A percentile compares a stretch with the other conserved stretches of the same genome.
phyloP scores from a whole-genome alignment of 2,888 invertebrate species.

The Aquatica leii region DNA sequence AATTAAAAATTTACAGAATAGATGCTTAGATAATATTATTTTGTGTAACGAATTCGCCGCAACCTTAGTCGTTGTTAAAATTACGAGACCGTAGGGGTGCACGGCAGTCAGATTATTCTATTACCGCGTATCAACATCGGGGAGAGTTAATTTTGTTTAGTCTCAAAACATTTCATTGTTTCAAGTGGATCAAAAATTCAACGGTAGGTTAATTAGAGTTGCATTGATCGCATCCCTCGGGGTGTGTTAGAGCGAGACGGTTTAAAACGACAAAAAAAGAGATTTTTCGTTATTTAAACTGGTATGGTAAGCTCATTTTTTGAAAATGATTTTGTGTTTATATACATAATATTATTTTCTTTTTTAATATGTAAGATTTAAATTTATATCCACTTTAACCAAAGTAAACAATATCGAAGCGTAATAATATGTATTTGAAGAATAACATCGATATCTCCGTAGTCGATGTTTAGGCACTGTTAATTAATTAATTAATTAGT shows the following conservation, averaged over 20 bases:
- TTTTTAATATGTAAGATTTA: no score
- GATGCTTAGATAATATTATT: conserved; percentile 13
- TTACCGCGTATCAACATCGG: conserved; percentile 74
- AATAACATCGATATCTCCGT: no score
- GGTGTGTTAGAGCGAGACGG: conserved; percentile 38
- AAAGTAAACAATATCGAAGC: no score
- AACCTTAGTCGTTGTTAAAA: conserved; percentile 27
- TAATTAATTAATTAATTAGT: no score
- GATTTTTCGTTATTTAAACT: conserved; percentile 4
- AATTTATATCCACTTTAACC: no score
- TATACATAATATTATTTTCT: no score
- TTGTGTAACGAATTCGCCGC: conserved; percentile 19
- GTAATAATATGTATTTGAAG: no score
- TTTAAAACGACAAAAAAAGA: conserved; percentile 7
- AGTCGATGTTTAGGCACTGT: no score
- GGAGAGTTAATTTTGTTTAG: conserved; percentile 70
- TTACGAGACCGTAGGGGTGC: conserved; percentile 38
- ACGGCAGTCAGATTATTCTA: conserved; percentile 72
- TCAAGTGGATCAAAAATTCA: conserved; percentile 74
- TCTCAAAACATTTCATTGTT: conserved; percentile 74
- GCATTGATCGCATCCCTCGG: conserved; percentile 61
- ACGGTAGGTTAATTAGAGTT: conserved; percentile 70
- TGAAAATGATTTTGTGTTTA: no score
- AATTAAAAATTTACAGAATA: conserved; percentile 4
- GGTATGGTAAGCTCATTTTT: no score